Evolutionary conservation across 1,140 invertebrate genomes (phyloP), one percentile per base, ranked within the genome.

Genomic region (Calycopis cecrops): DNA sequence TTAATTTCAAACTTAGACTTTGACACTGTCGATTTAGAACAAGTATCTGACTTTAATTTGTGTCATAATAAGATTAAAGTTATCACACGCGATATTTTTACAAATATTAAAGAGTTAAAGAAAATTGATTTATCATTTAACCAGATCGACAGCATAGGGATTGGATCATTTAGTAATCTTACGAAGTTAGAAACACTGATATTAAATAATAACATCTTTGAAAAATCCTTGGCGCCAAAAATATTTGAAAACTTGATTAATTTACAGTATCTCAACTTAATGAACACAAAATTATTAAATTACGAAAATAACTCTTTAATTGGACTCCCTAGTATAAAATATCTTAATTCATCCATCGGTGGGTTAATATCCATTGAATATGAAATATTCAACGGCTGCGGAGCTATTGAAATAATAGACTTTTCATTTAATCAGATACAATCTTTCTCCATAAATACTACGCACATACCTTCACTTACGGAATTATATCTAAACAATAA

Each of bases 101-200:
- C 35, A n/a, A 37, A 37, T 37, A 37, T 37, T 9, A 10, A 10
- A 10, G 9, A 9, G 9, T 9, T 37, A 3, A 37, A 9, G 9
- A 37, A 37, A 37, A 37, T 37, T 9, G 35, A 37, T 37, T 37
- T 37, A 37, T 37, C 35, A 3, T 37, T 37, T n/a, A 37, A 37
- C 11, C 9, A 37, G 9, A 37, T 37, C 11, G 35, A 37, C 9
- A 37, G 9, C 11, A n/a, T 37, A 10, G 35, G 9, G n/a, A 37
- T 37, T 37, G 35, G 9, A 3, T 37, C 35, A 37, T 37, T 37
- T 37, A 10, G 9, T n/a, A 37, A 37, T 37, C 35, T 37, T 9
- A n/a, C 9, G 9, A 9, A 37, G 9, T 9, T 37, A n/a, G 35
- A 37, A n/a, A 37, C 3, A 9, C 9, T 37, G 1, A 9, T 37